A percentile compares a stretch with the other conserved stretches of the same genome.
Conservation (phyloP, 2,888 invertebrate genomes). For the Octonoba sinensis region DNA sequence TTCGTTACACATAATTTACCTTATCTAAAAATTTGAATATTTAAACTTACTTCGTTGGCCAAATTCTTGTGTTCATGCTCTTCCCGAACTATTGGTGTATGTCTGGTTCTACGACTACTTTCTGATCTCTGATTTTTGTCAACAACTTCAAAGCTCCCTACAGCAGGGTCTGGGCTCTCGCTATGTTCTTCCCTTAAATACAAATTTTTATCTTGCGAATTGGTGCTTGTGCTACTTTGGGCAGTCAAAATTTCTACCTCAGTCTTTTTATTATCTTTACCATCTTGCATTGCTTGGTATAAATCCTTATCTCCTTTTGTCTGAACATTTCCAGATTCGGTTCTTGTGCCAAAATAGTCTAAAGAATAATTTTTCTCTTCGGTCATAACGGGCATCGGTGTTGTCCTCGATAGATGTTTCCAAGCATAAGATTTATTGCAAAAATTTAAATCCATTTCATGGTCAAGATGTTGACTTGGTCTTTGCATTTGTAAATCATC, state of each 20-base stretch:
- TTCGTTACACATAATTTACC: no score
- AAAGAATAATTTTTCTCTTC: not conserved
- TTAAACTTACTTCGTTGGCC: constrained; percentile 8
- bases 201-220: no score
- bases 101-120: no score
- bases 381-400: not conserved
- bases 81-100: not conserved
- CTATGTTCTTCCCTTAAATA: no score
- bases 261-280: no score
- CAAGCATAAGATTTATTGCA: not conserved
- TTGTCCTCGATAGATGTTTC: not conserved
- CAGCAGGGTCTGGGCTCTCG: no score
- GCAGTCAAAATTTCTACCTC: not conserved
- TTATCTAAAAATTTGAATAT: no score
- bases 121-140: no score
- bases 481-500: constrained; percentile 23
- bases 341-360: not conserved
- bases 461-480: constrained; percentile 7
- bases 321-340: not conserved
- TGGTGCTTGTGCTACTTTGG: not conserved
- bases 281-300: no score
- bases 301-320: not conserved
- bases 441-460: not conserved
- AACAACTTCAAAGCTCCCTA: no score
- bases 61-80: constrained; percentile 9